phyloP scores from a whole-genome alignment of 2,797 vertebrate genomes.

The Pitangus sulphuratus region DNA sequence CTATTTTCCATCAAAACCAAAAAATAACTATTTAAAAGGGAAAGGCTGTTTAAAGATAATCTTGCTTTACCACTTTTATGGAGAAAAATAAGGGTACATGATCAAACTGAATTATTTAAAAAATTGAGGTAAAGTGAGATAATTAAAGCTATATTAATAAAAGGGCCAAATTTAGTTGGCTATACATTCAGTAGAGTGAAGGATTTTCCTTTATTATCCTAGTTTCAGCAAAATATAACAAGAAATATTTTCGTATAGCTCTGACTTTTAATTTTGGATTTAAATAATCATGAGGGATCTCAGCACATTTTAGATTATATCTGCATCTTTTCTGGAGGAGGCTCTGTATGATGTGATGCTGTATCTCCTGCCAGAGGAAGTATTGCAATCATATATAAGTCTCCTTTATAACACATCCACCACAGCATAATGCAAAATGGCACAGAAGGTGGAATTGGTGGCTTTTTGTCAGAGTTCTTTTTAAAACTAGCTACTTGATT shows the following conservation, averaged over 20 bases:
- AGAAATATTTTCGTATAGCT: not conserved
- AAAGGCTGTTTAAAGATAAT: not conserved
- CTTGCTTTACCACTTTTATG: not conserved
- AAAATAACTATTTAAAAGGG: slow-evolving; percentile 11
- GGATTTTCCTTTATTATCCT: not conserved
- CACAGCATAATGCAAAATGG: not conserved
- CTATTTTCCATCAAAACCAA: slow-evolving; percentile 27
- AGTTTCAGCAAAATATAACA: not conserved
- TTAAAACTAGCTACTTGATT: not conserved
- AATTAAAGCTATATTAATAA: not conserved
- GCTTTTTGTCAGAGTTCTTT: not conserved
- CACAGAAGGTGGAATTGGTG: not conserved
- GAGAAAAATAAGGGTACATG: not conserved
- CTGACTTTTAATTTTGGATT: not conserved
- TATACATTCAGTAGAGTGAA: not conserved
- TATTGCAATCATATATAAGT: not conserved
- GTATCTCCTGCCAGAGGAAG: not conserved
- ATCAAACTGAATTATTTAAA: not conserved
- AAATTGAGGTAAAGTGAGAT: not conserved
- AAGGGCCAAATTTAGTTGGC: not conserved
- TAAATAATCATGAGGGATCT: slow-evolving; percentile 12
- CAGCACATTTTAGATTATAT: slow-evolving; percentile 9
- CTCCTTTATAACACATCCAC: not conserved
- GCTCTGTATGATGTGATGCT: not conserved
- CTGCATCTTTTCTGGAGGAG: not conserved